Conservation (phyloP, 2,113 vertebrate species). For the Malurus alboscapulatus region DNA sequence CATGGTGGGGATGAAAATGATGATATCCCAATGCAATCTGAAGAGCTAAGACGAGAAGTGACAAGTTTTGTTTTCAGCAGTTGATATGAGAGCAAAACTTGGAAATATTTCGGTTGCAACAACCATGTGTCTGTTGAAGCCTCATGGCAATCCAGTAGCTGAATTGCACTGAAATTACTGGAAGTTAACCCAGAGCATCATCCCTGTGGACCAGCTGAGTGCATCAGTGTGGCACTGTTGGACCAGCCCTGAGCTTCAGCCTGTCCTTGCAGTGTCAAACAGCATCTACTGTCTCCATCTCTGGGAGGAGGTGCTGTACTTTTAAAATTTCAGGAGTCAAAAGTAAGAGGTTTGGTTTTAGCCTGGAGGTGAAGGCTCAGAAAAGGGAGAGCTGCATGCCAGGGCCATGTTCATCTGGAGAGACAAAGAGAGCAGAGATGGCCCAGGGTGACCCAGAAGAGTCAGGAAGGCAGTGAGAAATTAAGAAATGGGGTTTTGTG, state of each 20-base stretch:
- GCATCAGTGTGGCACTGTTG: background rate
- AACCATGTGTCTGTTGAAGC: background rate
- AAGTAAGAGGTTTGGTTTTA: background rate
- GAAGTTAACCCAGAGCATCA: background rate
- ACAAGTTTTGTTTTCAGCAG: background rate
- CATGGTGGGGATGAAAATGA: background rate
- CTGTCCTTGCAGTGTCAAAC: background rate
- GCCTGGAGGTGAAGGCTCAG: background rate
- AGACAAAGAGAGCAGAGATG: background rate
- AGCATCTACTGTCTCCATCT: accelerated
- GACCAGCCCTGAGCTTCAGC: background rate
- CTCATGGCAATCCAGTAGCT: background rate
- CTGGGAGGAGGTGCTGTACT: background rate
- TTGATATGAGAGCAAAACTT: background rate
- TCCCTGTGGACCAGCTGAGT: background rate
- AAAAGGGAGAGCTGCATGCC: background rate
- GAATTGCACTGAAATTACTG: background rate
- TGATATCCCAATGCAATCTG: background rate
- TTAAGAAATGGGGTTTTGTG: background rate
- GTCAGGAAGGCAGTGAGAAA: background rate
- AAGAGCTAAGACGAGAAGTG: background rate
- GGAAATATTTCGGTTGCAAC: background rate
- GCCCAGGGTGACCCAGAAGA: background rate
- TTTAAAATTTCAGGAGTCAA: background rate
- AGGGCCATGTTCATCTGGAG: background rate